These are phyloP conservation scores for Nasua narica DNA, from an alignment of 2,797 vertebrate species.

Conservation along the genomic window DNA sequence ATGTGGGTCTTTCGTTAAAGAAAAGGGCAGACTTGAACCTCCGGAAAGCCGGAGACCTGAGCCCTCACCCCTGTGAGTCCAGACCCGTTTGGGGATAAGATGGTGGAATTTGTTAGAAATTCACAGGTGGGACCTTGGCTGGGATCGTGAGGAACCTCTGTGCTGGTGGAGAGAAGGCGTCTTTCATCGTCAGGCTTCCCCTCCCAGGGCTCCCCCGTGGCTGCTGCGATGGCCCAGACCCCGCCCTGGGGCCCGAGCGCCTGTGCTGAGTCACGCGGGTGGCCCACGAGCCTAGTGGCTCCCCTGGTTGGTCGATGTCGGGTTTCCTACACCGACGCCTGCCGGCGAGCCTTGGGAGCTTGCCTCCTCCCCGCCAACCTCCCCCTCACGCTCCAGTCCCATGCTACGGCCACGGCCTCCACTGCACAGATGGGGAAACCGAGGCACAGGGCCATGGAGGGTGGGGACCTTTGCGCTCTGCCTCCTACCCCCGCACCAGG, in stretches of 20 bases:
- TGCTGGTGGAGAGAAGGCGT: background rate
- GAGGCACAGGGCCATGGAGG: background rate
- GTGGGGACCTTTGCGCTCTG: background rate
- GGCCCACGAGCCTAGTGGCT: background rate
- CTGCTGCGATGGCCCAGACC: fast-evolving
- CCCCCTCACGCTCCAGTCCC: background rate
- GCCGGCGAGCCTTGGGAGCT: background rate
- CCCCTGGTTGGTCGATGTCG: background rate
- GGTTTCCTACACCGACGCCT: background rate
- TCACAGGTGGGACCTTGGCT: background rate
- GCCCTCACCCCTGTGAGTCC: background rate
- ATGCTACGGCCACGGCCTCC: background rate
- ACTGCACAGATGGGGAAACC: background rate
- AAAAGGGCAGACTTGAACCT: background rate
- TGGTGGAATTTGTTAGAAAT: background rate
- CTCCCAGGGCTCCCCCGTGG: background rate
- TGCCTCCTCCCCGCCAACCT: background rate
- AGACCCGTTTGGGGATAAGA: background rate
- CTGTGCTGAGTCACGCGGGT: background rate
- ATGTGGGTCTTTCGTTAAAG: background rate
- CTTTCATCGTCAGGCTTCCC: background rate
- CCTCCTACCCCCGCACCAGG: background rate
- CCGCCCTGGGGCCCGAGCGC: background rate
- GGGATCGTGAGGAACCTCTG: background rate
- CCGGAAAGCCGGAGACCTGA: background rate